These are phyloP conservation scores for Piscicola geometra DNA, from an alignment of 2,888 invertebrate species.

Conservation along the genomic window DNA sequence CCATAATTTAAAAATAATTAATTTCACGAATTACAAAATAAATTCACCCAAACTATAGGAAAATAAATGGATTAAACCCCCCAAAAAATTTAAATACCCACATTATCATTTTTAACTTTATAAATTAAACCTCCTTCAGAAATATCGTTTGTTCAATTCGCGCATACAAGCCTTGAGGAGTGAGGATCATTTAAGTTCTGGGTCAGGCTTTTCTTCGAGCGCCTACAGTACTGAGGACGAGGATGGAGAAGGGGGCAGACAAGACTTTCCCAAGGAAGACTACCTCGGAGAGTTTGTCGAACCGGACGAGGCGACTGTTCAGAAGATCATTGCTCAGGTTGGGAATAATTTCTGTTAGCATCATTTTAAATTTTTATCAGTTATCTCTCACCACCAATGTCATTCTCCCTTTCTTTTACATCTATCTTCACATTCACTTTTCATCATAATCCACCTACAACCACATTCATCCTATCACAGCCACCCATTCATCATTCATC, in stretches of 20 bases:
- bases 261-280: neutral
- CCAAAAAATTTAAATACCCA: too few relatives aligned
- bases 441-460: neutral
- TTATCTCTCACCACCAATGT: neutral
- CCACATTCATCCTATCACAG: too few relatives aligned
- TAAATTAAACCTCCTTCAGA: neutral
- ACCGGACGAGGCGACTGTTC: slow-evolving; percentile 24
- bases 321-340: slow-evolving; percentile 34
- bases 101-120: neutral
- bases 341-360: neutral
- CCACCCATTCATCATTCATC: too few relatives aligned
- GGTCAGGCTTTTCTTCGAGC: slow-evolving; percentile 23
- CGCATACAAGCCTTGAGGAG: slow-evolving; percentile 14
- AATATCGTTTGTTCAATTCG: neutral
- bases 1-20: too few relatives aligned
- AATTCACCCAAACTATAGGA: too few relatives aligned
- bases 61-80: too few relatives aligned
- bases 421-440: too few relatives aligned
- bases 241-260: neutral
- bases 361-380: neutral
- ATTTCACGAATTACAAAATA: too few relatives aligned
- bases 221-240: slow-evolving; percentile 33
- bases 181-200: slow-evolving; percentile 23
- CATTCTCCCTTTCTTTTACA: neutral
- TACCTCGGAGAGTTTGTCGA: slow-evolving; percentile 21